Evolutionary conservation across 2,888 invertebrate genomes (phyloP).

Genomic region (Merodon equestris): DNA sequence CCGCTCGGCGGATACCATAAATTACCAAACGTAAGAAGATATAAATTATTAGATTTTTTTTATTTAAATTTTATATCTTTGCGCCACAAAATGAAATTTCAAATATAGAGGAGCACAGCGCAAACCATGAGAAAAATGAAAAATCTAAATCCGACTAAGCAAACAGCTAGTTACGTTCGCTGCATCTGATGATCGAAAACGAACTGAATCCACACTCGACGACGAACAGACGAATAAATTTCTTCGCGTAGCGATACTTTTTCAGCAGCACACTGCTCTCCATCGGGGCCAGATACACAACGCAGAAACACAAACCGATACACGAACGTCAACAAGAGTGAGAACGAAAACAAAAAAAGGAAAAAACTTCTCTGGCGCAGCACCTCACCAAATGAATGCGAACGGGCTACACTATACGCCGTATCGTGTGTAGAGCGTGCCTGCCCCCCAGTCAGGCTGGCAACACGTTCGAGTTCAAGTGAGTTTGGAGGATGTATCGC

Average conservation of each 20-base stretch:
- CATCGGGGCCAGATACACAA: slow-evolving; percentile 59
- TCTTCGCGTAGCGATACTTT: slow-evolving; percentile 57
- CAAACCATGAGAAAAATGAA: too few relatives aligned
- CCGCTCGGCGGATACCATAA: too few relatives aligned
- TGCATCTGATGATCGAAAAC: slow-evolving; percentile 68
- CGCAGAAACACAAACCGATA: slow-evolving; percentile 35
- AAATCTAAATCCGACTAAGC: slow-evolving; percentile 11
- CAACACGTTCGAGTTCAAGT: slow-evolving; percentile 31
- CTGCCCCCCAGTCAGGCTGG: slow-evolving; percentile 16
- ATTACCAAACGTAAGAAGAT: too few relatives aligned
- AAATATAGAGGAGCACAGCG: slow-evolving; percentile 7
- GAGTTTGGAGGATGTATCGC: slow-evolving; percentile 27
- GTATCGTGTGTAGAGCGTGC: background rate
- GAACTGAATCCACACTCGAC: slow-evolving; percentile 66
- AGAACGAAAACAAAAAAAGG: too few relatives aligned
- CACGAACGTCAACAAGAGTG: too few relatives aligned
- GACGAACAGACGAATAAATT: slow-evolving; percentile 64
- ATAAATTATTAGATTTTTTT: too few relatives aligned
- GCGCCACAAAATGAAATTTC: too few relatives aligned
- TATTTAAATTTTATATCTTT: too few relatives aligned
- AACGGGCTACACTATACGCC: background rate
- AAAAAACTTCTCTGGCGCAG: slow-evolving; percentile 28
- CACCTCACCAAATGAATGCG: slow-evolving; percentile 3
- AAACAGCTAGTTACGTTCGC: slow-evolving; percentile 60
- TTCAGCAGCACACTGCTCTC: slow-evolving; percentile 48